A percentile compares a stretch with the other conserved stretches of the same genome.
Evolutionary conservation across 2,113 vertebrate species (phyloP).

Genomic region (Furnarius figulus): DNA sequence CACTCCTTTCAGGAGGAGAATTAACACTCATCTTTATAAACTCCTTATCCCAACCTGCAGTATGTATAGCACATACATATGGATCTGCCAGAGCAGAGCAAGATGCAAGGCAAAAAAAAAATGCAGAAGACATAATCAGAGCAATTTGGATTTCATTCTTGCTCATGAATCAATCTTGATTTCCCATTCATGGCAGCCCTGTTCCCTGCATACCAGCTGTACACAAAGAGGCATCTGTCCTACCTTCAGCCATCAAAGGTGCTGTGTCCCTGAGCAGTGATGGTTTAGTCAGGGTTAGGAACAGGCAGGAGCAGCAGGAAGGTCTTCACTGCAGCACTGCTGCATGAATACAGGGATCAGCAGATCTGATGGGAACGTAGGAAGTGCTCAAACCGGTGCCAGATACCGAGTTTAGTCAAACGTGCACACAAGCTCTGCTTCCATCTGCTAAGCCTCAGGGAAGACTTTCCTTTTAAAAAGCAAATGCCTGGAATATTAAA

Average conservation of each 20-base stretch:
- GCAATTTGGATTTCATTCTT: conserved; percentile 41
- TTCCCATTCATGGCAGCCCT: background rate
- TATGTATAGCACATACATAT: background rate
- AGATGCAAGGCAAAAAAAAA: background rate
- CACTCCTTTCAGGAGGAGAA: background rate
- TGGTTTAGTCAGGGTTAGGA: background rate
- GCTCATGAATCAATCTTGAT: conserved; percentile 31
- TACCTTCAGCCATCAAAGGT: conserved; percentile 30
- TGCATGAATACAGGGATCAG: background rate
- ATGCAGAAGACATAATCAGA: background rate
- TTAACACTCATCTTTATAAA: background rate
- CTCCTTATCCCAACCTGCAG: background rate
- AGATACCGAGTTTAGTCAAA: background rate
- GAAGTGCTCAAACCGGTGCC: background rate
- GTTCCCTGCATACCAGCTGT: background rate
- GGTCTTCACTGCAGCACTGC: conserved; percentile 23
- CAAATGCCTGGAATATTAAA: background rate
- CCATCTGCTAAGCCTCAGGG: conserved; percentile 29
- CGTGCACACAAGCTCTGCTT: background rate
- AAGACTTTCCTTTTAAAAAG: background rate
- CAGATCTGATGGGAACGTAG: conserved; percentile 1
- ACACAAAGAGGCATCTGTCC: conserved; percentile 28
- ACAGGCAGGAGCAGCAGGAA: background rate
- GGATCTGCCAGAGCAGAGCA: background rate
- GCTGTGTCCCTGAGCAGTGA: background rate